phyloP scores from a whole-genome alignment of 2,797 vertebrate species.

The Hylomyscus alleni region DNA sequence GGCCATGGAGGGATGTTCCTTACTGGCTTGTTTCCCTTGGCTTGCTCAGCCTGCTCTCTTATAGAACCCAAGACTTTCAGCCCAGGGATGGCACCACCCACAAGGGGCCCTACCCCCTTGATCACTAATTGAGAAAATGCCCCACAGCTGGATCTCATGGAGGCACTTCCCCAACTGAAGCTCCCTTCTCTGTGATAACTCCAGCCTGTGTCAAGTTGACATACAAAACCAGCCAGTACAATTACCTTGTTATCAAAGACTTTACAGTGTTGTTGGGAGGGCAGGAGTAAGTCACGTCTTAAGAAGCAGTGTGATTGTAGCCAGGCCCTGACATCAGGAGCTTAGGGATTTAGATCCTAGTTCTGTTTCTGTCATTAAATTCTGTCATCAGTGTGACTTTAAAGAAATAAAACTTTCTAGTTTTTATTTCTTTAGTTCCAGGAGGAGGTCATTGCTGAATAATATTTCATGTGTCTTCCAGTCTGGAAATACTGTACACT shows the following conservation, averaged over 20 bases:
- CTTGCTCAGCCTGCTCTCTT: no score
- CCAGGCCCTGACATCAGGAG: not conserved
- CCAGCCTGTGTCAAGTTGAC: no score
- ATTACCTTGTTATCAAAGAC: not conserved
- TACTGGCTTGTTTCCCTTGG: no score
- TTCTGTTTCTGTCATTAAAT: slow-evolving; percentile 39
- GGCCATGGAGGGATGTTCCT: no score
- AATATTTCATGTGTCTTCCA: slow-evolving; percentile 50
- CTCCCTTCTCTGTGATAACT: no score
- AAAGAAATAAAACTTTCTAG: slow-evolving; percentile 53
- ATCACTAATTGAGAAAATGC: no score
- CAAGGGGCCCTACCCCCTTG: no score
- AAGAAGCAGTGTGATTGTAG: not conserved
- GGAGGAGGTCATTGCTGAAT: slow-evolving; percentile 22
- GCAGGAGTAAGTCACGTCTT: not conserved
- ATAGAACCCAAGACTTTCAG: no score
- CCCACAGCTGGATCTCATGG: no score
- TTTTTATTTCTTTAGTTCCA: slow-evolving; percentile 54
- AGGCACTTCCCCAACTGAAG: no score
- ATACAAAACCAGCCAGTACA: no score
- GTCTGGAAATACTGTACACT: slow-evolving; percentile 44
- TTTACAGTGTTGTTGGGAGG: not conserved
- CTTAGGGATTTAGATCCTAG: slow-evolving; percentile 14
- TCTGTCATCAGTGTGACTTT: slow-evolving; percentile 2
- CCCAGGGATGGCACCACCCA: no score